Base-by-base conservation (phyloP, 1,140 invertebrate genomes). In the Zaprionus ghesquierei region DNA sequence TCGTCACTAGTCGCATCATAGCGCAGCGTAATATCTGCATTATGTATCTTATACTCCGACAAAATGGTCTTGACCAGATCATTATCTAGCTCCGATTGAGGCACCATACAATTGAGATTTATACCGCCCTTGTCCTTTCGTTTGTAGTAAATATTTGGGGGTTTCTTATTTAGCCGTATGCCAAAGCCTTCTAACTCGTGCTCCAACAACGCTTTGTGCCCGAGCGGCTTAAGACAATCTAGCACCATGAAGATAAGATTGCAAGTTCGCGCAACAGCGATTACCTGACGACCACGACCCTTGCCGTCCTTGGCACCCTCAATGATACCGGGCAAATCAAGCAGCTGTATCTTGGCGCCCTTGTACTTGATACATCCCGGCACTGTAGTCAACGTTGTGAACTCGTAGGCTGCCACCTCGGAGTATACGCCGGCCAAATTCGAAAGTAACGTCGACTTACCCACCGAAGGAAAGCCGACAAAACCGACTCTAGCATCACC, bases 291-390 rank as follows among this genome's bases (percentile, higher is more conserved):
- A 94, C 99, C 98, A 50, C 91, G 91, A 90, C 91, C 91, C 74
- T 92, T 92, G 46, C 97, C 97, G 92, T 99, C 99, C 92, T 99
- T 99, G n/a, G 99, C 99, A 77, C 99, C 99, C 94, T 99, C 99
- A 91, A 99, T 99, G 92, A 99, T 99, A 94, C 99, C 99, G 71
- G 99, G 99, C 70, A 99, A 94, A 96, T 99, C 99, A 3, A 99
- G 93, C 23, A 99, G 93, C 75, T 98, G 98, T 92, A 99, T 99
- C 94, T 99, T 99, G 70, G 99, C 99, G 75, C 99, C 99, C 93
- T 99, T 99, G 92, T 99, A 99, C 93, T 98, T 98, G 84, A 99
- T 99, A 92, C 99, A 99, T 51, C 99, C 99, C 58, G 99, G 99
- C 20, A 99, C 99, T 60, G 99, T 99, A 2, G 99, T 99, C 0